A percentile compares a stretch with the other conserved stretches of the same genome.
Conservation (phyloP, 2,888 invertebrate genomes). For the Atethmia centrago region DNA sequence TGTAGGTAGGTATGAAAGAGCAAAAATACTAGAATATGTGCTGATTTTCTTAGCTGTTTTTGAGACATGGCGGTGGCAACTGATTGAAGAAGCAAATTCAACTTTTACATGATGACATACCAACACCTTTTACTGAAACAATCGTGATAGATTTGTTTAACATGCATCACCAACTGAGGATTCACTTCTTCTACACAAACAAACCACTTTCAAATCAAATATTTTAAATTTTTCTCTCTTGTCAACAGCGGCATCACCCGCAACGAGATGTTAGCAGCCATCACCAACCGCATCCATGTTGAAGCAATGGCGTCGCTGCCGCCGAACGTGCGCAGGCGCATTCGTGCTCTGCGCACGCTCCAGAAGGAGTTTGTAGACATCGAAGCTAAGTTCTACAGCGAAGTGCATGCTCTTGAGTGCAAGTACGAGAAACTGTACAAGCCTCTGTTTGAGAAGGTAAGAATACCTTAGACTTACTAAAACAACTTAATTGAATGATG, state of each 20-base stretch:
- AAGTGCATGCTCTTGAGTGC: slow-evolving; percentile 98
- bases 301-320: slow-evolving; percentile 92
- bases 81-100: background rate
- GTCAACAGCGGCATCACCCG: slow-evolving; percentile 83
- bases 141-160: slow-evolving; percentile 83
- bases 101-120: slow-evolving; percentile 79
- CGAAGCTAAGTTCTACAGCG: slow-evolving; percentile 98
- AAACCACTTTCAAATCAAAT: background rate
- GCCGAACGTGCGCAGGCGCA: slow-evolving; percentile 94
- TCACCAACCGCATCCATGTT: slow-evolving; percentile 90
- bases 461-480: background rate
- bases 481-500: background rate
- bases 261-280: slow-evolving; percentile 91
- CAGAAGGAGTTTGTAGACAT: slow-evolving; percentile 96
- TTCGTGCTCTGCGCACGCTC: slow-evolving; percentile 96
- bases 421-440: slow-evolving; percentile 95
- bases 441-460: slow-evolving; percentile 94
- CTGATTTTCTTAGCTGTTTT: background rate
- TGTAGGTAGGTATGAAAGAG: background rate
- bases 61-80: background rate
- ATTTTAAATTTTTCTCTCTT: background rate
- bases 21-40: background rate
- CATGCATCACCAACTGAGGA: slow-evolving; percentile 90
- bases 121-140: slow-evolving; percentile 84
- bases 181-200: background rate